Evolutionary conservation across 2,797 vertebrate genomes (phyloP).

Genomic region (Pseudotriccus pelzelni): DNA sequence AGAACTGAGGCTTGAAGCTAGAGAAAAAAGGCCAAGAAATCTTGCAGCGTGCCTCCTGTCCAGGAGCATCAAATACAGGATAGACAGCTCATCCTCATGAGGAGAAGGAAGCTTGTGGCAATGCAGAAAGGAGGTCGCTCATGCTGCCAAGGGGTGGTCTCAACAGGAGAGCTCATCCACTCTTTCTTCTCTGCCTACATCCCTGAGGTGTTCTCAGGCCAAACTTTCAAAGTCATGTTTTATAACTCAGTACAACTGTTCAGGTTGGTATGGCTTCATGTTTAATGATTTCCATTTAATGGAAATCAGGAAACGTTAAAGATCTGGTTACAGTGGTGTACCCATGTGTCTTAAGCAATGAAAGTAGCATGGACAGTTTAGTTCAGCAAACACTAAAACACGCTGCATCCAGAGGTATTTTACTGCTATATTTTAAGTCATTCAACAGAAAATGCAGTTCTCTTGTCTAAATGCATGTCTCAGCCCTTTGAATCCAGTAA

Average conservation of each 20-base stretch:
- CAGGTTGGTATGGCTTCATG: neutral
- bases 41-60: neutral
- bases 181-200: neutral
- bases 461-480: neutral
- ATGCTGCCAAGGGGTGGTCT: fast-evolving
- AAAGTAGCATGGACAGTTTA: neutral
- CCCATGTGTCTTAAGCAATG: neutral
- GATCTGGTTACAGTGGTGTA: neutral
- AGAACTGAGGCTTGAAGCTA: neutral
- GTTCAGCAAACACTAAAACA: neutral
- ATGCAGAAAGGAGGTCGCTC: neutral
- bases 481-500: slow-evolving; percentile 1
- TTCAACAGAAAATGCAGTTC: neutral
- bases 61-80: neutral
- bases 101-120: neutral
- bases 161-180: neutral
- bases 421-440: neutral
- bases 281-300: neutral
- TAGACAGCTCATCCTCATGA: neutral
- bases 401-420: neutral
- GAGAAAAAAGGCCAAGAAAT: neutral
- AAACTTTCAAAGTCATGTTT: neutral
- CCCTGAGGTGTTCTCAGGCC: neutral
- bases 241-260: neutral
- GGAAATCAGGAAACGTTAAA: neutral